These are phyloP conservation scores for Acleris sparsana DNA, from an alignment of 2,888 invertebrate genomes.

Conservation along the genomic window DNA sequence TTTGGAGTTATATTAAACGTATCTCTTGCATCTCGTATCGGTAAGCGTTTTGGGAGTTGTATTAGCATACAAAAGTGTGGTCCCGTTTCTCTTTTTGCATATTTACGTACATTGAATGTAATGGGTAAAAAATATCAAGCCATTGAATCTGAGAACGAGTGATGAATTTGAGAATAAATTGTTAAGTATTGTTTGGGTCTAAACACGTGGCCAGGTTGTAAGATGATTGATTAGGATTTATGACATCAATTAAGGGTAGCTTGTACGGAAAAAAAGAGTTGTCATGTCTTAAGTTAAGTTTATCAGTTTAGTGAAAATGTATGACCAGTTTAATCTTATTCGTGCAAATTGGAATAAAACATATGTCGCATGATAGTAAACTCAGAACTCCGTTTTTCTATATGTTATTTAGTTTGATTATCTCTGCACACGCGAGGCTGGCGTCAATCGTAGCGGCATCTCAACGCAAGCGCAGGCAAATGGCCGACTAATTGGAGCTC, in stretches of 20 bases:
- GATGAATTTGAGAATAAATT: neutral
- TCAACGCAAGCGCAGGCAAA: constrained; percentile 63
- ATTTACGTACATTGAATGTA: constrained; percentile 15
- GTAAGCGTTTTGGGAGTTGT: constrained; percentile 13
- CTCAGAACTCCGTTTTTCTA: too few species aligned
- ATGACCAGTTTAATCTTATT: too few species aligned
- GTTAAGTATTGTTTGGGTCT: too few species aligned
- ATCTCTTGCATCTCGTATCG: constrained; percentile 9
- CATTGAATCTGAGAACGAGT: neutral
- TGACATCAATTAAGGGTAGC: too few species aligned
- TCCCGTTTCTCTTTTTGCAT: constrained; percentile 23
- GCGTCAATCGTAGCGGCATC: constrained; percentile 40
- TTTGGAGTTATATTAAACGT: neutral
- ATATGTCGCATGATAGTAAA: too few species aligned
- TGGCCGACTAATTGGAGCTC: constrained; percentile 67
- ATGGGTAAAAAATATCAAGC: constrained; percentile 6
- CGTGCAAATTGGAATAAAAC: too few species aligned
- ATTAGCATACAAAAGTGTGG: constrained; percentile 35
- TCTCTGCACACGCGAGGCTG: neutral
- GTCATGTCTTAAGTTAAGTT: too few species aligned
- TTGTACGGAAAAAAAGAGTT: too few species aligned
- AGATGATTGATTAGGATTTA: too few species aligned
- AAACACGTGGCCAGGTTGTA: too few species aligned
- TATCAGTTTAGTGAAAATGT: too few species aligned
- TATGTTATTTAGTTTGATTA: neutral